Conservation (phyloP, 2,888 invertebrate genomes). For the Coremacera marginata region DNA sequence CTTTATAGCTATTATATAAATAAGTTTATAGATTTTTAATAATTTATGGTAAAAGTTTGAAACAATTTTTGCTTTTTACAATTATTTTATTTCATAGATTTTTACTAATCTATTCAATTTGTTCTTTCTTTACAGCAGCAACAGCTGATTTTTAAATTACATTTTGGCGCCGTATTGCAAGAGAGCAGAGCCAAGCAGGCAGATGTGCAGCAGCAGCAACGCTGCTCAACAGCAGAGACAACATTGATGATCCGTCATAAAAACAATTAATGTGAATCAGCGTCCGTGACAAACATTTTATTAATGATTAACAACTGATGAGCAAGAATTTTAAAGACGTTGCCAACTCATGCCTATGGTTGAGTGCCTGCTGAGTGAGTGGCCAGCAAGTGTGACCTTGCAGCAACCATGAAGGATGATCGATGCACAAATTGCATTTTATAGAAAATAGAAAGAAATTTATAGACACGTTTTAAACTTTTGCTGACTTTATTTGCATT, state of each 20-base stretch:
- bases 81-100: not conserved
- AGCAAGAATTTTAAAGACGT: slow-evolving; percentile 48
- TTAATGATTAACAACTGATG: slow-evolving; percentile 33
- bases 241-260: not conserved
- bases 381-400: slow-evolving; percentile 11
- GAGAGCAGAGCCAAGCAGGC: not conserved
- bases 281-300: slow-evolving; percentile 36
- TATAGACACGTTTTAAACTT: too few species aligned
- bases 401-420: not conserved
- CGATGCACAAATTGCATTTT: not conserved
- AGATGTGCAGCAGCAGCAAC: too few species aligned
- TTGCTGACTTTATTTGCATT: not conserved
- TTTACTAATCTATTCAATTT: slow-evolving; percentile 17
- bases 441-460: too few species aligned
- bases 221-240: not conserved
- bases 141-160: not conserved
- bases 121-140: not conserved
- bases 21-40: too few species aligned
- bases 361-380: slow-evolving; percentile 7
- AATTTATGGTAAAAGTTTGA: slow-evolving; percentile 50
- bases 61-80: slow-evolving; percentile 33
- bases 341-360: slow-evolving; percentile 21
- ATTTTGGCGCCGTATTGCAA: not conserved
- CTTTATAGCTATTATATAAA: not conserved
- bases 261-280: slow-evolving; percentile 35